Percentiles rank a stretch among this genome's conserved stretches.
Evolutionary conservation across 1,140 invertebrate genomes (phyloP).

Genomic region (Lordiphosa stackelbergi): DNA sequence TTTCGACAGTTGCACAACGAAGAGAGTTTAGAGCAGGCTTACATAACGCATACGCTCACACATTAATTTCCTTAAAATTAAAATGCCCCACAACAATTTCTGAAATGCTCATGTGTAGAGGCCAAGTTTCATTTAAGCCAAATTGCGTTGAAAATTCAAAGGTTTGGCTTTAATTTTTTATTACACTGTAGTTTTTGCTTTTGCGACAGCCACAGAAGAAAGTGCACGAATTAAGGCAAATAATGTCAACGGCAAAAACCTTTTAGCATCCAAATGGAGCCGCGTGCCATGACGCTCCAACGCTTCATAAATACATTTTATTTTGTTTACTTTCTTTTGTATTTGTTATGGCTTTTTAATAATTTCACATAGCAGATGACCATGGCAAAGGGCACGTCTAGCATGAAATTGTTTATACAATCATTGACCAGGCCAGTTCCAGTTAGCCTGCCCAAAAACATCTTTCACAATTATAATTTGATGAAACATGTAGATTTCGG

Average conservation of each 20-base stretch:
- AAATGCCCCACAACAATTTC: slow-evolving; percentile 48
- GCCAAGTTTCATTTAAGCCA: slow-evolving; percentile 42
- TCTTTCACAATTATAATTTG: slow-evolving; percentile 41
- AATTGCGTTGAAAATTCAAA: slow-evolving; percentile 50
- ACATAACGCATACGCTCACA: slow-evolving; percentile 13
- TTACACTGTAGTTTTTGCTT: slow-evolving; percentile 53
- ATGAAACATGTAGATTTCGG: slow-evolving; percentile 71
- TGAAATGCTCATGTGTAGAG: slow-evolving; percentile 23
- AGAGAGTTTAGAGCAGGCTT: slow-evolving; percentile 31
- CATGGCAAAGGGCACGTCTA: slow-evolving; percentile 30
- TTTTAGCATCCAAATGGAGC: slow-evolving; percentile 46
- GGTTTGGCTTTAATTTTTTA: slow-evolving; percentile 53
- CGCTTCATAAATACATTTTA: slow-evolving; percentile 64
- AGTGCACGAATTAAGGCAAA: slow-evolving; percentile 65
- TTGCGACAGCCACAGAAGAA: slow-evolving; percentile 51
- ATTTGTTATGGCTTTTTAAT: slow-evolving; percentile 61
- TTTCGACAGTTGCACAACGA: slow-evolving; percentile 55
- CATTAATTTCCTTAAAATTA: slow-evolving; percentile 40
- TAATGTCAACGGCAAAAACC: slow-evolving; percentile 54
- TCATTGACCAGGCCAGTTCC: slow-evolving; percentile 34
- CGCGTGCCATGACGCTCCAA: slow-evolving; percentile 53
- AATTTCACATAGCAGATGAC: slow-evolving; percentile 40
- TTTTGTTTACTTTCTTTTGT: slow-evolving; percentile 70
- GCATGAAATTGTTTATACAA: slow-evolving; percentile 62
- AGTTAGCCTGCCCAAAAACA: slow-evolving; percentile 14